phyloP scores from a whole-genome alignment of 2,113 vertebrate genomes.

The Heptranchias perlo region DNA sequence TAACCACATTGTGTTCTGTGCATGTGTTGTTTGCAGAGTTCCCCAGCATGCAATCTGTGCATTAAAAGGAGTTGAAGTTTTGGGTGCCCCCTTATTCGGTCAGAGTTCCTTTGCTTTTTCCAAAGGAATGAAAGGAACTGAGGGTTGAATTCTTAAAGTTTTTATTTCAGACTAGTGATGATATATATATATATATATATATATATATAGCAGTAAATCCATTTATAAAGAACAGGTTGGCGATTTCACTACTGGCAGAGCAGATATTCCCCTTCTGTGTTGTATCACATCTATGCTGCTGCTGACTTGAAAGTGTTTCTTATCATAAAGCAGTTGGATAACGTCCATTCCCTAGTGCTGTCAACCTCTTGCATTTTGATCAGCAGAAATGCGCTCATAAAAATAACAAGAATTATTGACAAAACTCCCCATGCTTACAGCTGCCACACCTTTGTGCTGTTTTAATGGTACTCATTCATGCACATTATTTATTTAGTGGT shows the following conservation, averaged over 20 bases:
- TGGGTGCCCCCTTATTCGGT: background rate
- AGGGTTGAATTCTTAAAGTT: background rate
- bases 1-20: too few relatives aligned
- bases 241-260: background rate
- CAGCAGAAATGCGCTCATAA: background rate
- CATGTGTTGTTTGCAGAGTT: background rate
- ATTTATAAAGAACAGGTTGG: background rate
- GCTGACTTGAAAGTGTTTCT: background rate
- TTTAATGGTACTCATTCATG: background rate
- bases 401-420: slow-evolving; percentile 5
- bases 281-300: background rate
- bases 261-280: background rate
- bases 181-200: background rate
- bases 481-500: background rate
- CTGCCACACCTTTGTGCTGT: background rate
- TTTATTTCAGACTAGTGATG: background rate
- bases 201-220: background rate
- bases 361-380: background rate
- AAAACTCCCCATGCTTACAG: background rate
- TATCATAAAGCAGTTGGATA: background rate
- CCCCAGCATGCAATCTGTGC: background rate
- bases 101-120: background rate
- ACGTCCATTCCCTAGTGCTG: background rate
- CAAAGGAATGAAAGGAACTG: background rate
- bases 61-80: background rate